Conservation (phyloP, 2,888 invertebrate species). For the Morpho deidamia region DNA sequence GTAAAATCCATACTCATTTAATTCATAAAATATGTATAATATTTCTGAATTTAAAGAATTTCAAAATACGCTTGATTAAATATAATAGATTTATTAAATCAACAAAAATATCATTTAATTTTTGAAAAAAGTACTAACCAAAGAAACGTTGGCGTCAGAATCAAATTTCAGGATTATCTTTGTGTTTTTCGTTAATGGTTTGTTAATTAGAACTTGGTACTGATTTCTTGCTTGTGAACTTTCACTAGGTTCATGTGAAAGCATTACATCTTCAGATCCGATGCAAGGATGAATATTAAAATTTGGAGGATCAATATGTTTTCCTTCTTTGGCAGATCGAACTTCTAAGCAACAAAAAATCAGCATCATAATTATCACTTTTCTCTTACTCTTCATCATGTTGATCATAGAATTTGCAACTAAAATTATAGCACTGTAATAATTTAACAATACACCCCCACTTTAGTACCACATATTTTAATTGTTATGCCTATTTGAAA, state of each 20-base stretch:
- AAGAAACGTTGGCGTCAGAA: not conserved
- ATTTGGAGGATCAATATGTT: not conserved
- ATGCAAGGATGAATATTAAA: not conserved
- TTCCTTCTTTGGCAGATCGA: not conserved
- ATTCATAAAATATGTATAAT: too few relatives aligned
- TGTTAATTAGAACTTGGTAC: not conserved
- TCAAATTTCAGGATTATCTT: not conserved
- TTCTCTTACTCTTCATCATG: not conserved
- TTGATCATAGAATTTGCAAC: not conserved
- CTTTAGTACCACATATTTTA: too few relatives aligned
- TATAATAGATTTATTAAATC: too few relatives aligned
- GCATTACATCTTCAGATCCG: not conserved
- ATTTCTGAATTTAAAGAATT: too few relatives aligned
- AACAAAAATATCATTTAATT: too few relatives aligned
- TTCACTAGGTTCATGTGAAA: not conserved
- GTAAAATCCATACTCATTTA: too few relatives aligned
- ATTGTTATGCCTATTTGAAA: too few relatives aligned
- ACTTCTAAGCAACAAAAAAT: not conserved
- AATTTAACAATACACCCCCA: too few relatives aligned
- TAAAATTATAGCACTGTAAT: too few relatives aligned
- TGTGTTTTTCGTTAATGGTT: not conserved
- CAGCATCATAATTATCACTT: not conserved
- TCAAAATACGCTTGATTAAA: too few relatives aligned
- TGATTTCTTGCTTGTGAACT: not conserved
- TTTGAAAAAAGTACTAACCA: not conserved